Base-by-base conservation (phyloP, 35 echinoderm and acorn worm genomes). In the Eucidaris tribuloides region DNA sequence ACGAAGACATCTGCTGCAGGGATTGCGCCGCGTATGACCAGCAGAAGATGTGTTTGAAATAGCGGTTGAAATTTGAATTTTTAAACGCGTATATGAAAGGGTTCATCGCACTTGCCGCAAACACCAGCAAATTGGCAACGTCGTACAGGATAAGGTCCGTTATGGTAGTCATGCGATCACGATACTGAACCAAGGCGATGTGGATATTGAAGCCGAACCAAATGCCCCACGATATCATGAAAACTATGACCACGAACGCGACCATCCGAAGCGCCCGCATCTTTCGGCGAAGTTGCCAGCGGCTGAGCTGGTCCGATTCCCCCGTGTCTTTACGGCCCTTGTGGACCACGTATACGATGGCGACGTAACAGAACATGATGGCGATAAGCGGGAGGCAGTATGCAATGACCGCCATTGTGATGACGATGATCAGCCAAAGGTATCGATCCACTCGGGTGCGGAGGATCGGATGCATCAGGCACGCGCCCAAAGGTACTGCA, bases 251-350 rank as follows among this genome's bases (percentile, higher is more conserved):
- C n/a, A 74, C 34, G 68, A 42, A 74, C 14, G 38, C 38, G 9
- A 74, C 68, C 68, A 74, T 74, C 22, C 68, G 68, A 13, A 74
- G 41, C 24, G 44, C 41, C 35, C 68, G 68, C 28, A 74, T 38
- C 41, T 74, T 74, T 14, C 68, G 68, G 24, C 37, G 38, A 7
- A 74, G 37, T 18, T 74, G 35, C 68, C 68, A 74, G 34, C 68
- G 68, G 35, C 35, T 44, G 18, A 74, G 34, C n/a, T 74, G 68
- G 34, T 74, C 20, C 18, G 34, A 38, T 44, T 74, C 68, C 14
- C 68, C 68, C 14, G 14, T 74, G 36, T 42, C 68, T 36, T 74
- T 14, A 42, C 37, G 68, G n/a, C 68, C 68, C 11, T 20, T 13
- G 1, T 40, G 36, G 2, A 74, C 68, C 13, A 40, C 68, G 34